These are phyloP conservation scores for Patella vulgata DNA, from an alignment of 1,140 invertebrate species.

Conservation along the genomic window DNA sequence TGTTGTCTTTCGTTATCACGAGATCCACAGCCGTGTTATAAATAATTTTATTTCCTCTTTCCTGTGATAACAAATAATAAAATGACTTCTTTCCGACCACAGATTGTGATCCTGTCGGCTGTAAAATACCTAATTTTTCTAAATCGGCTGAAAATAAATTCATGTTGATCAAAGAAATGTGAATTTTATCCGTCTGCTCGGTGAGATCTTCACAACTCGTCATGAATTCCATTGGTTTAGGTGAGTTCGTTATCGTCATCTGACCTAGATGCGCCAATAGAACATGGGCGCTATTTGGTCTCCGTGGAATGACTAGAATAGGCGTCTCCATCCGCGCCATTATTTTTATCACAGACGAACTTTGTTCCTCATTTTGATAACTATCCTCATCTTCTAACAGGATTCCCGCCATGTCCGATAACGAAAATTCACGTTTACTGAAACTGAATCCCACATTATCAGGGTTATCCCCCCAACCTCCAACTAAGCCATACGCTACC, in stretches of 20 bases:
- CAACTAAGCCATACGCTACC: conserved; percentile 89
- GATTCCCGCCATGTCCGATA: conserved; percentile 32
- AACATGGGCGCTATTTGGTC: conserved; percentile 81
- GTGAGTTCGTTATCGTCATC: conserved; percentile 74
- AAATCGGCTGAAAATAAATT: conserved; percentile 84
- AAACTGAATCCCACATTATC: neutral
- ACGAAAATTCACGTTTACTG: conserved; percentile 21
- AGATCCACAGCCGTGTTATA: conserved; percentile 84
- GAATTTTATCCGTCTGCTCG: conserved; percentile 17
- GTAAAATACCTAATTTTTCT: conserved; percentile 57
- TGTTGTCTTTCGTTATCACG: conserved; percentile 57
- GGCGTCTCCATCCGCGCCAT: conserved; percentile 87
- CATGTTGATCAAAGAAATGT: conserved; percentile 75
- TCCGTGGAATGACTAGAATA: conserved; percentile 85
- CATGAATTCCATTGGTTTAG: conserved; percentile 15
- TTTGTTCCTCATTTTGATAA: neutral
- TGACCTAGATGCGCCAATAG: conserved; percentile 93
- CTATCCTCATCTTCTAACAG: conserved; percentile 24
- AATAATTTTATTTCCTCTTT: conserved; percentile 49
- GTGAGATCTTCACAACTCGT: conserved; percentile 6
- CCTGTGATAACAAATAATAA: conserved; percentile 31
- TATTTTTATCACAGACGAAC: conserved; percentile 51
- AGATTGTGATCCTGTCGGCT: conserved; percentile 3
- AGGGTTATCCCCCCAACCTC: conserved; percentile 23
- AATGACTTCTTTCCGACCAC: conserved; percentile 9